Evolutionary conservation across 2,113 vertebrate species (phyloP).

Genomic region (Pollimyrus isidori): DNA sequence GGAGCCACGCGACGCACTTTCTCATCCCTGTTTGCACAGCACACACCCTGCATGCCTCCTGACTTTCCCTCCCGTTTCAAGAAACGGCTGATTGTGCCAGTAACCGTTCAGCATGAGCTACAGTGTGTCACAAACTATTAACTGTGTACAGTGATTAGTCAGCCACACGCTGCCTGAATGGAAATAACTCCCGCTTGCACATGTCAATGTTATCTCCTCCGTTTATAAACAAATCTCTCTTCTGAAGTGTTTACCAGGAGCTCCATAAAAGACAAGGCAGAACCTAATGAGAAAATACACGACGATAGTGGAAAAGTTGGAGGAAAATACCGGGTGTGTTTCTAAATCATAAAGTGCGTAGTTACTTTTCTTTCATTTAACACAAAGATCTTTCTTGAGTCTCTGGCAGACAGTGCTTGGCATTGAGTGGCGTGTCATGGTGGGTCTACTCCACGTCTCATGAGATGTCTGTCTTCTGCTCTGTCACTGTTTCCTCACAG

Average conservation of each 20-base stretch:
- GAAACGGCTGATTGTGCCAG: constrained; percentile 46
- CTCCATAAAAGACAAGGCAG: neutral
- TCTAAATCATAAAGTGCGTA: neutral
- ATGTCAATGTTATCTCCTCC: neutral
- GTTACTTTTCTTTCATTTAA: neutral
- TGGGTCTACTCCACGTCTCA: neutral
- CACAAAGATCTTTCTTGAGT: neutral
- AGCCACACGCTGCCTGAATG: neutral
- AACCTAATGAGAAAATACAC: neutral
- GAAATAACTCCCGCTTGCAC: neutral
- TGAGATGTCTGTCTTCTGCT: neutral
- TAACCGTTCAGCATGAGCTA: constrained; percentile 45
- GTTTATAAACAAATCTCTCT: neutral
- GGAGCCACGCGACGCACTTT: constrained; percentile 49
- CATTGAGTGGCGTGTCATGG: neutral
- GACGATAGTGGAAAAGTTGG: neutral
- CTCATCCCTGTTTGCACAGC: constrained; percentile 3
- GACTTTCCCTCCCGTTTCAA: neutral
- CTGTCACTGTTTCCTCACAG: neutral
- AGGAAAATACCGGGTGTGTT: neutral
- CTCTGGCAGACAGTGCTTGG: neutral
- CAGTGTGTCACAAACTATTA: constrained; percentile 33
- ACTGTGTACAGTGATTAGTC: neutral
- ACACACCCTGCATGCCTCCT: neutral
- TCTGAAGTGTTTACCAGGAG: neutral